These are phyloP conservation scores for Capitulum mitella DNA, from an alignment of 2,888 invertebrate genomes.

Conservation along the genomic window DNA sequence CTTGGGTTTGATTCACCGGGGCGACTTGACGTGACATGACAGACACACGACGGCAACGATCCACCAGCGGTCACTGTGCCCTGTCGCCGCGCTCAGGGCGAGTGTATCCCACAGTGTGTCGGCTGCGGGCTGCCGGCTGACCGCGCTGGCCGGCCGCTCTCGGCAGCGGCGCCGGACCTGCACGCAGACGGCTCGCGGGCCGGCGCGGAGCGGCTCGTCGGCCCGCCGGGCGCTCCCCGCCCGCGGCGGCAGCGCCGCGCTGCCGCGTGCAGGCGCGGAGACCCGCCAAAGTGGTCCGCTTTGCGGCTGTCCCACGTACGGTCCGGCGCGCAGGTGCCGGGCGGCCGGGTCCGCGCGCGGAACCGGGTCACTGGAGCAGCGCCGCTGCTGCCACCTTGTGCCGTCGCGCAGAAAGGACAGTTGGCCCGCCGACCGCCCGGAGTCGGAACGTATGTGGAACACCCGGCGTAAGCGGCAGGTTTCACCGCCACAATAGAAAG, in stretches of 20 bases:
- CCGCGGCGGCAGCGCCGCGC: background rate
- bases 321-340: background rate
- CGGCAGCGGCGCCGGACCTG: too few relatives aligned
- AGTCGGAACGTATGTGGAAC: background rate
- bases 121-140: too few relatives aligned
- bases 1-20: too few relatives aligned
- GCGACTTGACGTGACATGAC: too few relatives aligned
- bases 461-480: background rate
- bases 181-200: too few relatives aligned
- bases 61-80: too few relatives aligned
- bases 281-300: background rate
- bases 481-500: slow-evolving; percentile 6
- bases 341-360: background rate
- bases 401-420: background rate
- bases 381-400: background rate
- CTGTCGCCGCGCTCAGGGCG: too few relatives aligned
- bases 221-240: too few relatives aligned
- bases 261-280: background rate
- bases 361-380: slow-evolving; percentile 22
- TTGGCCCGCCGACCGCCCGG: background rate
- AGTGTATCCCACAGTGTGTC: too few relatives aligned
- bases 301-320: slow-evolving; percentile 5
- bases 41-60: too few relatives aligned
- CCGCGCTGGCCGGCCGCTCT: too few relatives aligned
- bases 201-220: too few relatives aligned